A percentile compares a stretch with the other conserved stretches of the same genome.
phyloP scores from a whole-genome alignment of 2,888 invertebrate species.

The Eupithecia insigniata region DNA sequence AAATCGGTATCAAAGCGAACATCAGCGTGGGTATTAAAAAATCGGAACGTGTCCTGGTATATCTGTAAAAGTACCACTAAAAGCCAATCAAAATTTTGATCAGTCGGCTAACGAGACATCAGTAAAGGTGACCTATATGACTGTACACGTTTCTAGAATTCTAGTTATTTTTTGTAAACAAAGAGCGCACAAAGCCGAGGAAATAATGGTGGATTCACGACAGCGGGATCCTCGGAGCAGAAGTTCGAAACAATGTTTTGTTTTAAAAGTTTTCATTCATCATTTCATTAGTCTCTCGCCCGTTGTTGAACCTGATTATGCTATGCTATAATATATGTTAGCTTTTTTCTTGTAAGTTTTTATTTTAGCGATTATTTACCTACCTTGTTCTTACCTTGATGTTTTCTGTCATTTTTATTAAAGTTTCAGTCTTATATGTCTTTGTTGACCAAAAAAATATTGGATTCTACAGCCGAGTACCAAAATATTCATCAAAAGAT shows the following conservation, averaged over 20 bases:
- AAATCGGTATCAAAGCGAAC: neutral
- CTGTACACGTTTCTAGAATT: neutral
- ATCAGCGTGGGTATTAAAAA: neutral
- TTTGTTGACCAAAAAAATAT: neutral
- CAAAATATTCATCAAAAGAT: too few relatives aligned
- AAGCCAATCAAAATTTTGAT: neutral
- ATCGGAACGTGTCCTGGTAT: neutral
- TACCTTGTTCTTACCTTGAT: too few relatives aligned
- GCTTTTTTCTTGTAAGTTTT: too few relatives aligned
- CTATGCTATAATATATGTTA: too few relatives aligned
- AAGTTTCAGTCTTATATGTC: too few relatives aligned
- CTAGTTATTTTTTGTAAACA: neutral
- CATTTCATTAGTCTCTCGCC: neutral
- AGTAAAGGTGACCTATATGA: neutral
- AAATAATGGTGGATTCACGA: neutral
- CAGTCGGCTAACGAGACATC: neutral
- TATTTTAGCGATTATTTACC: too few relatives aligned
- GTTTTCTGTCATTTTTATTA: too few relatives aligned
- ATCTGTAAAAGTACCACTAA: neutral
- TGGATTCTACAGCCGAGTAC: neutral
- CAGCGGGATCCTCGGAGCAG: too few relatives aligned
- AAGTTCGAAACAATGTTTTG: neutral
- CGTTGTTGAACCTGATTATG: too few relatives aligned
- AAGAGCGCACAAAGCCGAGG: neutral
- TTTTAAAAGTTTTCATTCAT: neutral